phyloP scores from a whole-genome alignment of 2,888 invertebrate genomes.

The Linnaemya vulpina region DNA sequence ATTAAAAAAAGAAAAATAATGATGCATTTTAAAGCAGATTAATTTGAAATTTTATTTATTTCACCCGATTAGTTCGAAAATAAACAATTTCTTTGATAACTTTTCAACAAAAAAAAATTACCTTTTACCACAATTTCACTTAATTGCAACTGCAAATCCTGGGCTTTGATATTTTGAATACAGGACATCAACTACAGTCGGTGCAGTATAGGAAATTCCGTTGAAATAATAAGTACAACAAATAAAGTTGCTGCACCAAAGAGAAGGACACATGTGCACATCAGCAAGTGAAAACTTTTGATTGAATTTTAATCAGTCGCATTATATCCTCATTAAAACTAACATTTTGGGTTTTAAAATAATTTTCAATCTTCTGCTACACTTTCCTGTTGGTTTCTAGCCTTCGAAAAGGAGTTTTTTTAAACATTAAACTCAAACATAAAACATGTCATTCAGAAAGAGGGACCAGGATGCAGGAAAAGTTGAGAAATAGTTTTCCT shows the following conservation, averaged over 20 bases:
- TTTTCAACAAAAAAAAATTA: constrained; percentile 10
- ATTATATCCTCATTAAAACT: constrained; percentile 67
- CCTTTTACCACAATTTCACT: constrained; percentile 7
- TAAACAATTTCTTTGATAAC: constrained; percentile 35
- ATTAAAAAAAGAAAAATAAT: constrained; percentile 22
- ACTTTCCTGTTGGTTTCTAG: constrained; percentile 6
- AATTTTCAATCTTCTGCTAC: constrained; percentile 48
- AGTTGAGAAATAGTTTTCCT: not conserved
- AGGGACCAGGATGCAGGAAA: not conserved
- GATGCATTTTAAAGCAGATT: not conserved
- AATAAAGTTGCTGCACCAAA: not conserved
- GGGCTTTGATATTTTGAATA: not conserved
- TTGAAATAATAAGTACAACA: not conserved
- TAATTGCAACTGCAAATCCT: not conserved
- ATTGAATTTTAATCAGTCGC: constrained; percentile 67
- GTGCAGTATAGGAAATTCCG: not conserved
- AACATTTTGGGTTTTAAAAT: constrained; percentile 53
- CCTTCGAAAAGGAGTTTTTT: constrained; percentile 7
- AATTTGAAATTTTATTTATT: not conserved
- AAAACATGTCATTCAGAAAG: not conserved
- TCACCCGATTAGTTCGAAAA: constrained; percentile 20
- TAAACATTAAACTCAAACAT: constrained; percentile 32
- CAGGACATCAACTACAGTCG: not conserved
- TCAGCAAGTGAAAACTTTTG: constrained; percentile 49
- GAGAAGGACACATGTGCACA: not conserved